A percentile compares a stretch with the other conserved stretches of the same genome.
Evolutionary conservation across 2,888 invertebrate genomes (phyloP).

Genomic region (Lepidocyrtoides sp.): DNA sequence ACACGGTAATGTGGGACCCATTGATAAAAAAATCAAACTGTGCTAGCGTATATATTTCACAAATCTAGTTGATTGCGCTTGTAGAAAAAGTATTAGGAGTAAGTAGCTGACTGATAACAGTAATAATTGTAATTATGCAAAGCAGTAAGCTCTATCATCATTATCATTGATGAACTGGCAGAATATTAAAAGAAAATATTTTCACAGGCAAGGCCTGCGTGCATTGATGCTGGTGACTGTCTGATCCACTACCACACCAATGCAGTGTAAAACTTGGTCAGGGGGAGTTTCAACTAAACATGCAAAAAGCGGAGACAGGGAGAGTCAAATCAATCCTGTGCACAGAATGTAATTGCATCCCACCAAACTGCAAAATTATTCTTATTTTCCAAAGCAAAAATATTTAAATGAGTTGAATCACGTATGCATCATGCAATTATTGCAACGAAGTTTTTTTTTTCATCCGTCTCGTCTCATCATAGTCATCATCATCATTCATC

Average conservation of each 20-base stretch:
- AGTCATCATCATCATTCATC: too few relatives aligned
- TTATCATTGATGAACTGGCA: constrained; percentile 38
- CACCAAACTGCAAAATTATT: not conserved
- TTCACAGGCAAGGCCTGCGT: not conserved
- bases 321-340: not conserved
- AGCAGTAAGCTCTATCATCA: constrained; percentile 40
- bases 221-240: too few relatives aligned
- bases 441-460: not conserved
- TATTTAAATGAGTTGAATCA: not conserved
- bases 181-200: constrained; percentile 2
- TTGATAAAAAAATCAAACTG: constrained; percentile 49
- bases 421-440: not conserved
- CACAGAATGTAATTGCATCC: not conserved
- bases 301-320: not conserved
- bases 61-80: not conserved
- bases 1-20: constrained; percentile 59
- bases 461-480: not conserved
- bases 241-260: not conserved
- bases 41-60: not conserved
- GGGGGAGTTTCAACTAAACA: not conserved
- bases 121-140: constrained; percentile 58
- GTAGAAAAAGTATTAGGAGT: not conserved
- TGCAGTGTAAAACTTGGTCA: constrained; percentile 47
- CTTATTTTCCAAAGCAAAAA: not conserved
- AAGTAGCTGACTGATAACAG: constrained; percentile 17